Evolutionary conservation across 2,888 invertebrate genomes (phyloP).

Genomic region (Metallyticus violacea): DNA sequence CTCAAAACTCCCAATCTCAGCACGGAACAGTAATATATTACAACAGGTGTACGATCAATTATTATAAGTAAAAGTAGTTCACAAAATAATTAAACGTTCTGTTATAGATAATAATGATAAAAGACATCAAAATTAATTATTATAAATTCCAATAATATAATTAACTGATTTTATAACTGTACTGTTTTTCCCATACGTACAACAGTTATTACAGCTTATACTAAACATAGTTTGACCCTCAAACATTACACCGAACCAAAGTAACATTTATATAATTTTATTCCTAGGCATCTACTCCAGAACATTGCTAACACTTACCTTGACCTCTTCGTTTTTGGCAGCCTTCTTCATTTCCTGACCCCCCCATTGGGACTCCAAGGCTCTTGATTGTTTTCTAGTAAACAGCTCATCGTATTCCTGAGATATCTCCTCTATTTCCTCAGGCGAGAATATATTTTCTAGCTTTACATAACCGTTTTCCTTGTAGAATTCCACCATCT

Average conservation of each 20-base stretch:
- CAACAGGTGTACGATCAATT: no score
- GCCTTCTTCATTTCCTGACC: constrained; percentile 51
- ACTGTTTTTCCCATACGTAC: no score
- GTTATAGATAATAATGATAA: no score
- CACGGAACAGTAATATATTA: no score
- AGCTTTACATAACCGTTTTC: constrained; percentile 56
- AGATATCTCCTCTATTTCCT: constrained; percentile 50
- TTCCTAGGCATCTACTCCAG: neutral
- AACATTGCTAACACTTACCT: neutral
- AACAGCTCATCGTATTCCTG: constrained; percentile 55
- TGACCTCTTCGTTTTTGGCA: constrained; percentile 37
- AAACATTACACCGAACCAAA: neutral
- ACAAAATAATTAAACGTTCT: no score
- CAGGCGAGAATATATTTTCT: constrained; percentile 47
- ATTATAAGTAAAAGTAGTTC: no score
- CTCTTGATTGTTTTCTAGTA: constrained; percentile 48
- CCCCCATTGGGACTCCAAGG: constrained; percentile 55
- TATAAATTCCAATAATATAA: no score
- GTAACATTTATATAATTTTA: neutral
- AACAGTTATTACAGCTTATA: no score
- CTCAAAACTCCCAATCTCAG: no score
- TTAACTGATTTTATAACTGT: neutral
- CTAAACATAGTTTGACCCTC: neutral
- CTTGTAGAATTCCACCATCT: constrained; percentile 52
- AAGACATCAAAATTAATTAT: no score